A percentile compares a stretch with the other conserved stretches of the same genome.
Conservation (phyloP, 2,113 vertebrate species). For the Lipotes vexillifer region DNA sequence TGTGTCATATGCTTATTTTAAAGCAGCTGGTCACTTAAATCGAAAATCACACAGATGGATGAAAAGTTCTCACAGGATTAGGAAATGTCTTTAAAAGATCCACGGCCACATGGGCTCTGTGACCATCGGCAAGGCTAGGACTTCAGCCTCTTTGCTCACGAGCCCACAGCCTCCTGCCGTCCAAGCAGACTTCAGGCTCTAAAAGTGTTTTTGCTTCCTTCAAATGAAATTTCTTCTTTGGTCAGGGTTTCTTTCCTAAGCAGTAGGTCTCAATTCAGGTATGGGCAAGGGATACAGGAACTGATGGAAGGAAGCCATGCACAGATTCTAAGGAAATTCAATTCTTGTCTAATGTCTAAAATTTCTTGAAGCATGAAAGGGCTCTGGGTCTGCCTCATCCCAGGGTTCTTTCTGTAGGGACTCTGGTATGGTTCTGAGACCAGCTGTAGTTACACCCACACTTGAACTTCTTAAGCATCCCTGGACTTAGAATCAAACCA, state of each 20-base stretch:
- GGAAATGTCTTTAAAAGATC: constrained; percentile 62
- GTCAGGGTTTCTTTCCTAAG: not conserved
- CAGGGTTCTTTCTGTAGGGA: not conserved
- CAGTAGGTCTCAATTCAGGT: not conserved
- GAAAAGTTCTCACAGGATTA: constrained; percentile 67
- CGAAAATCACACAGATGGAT: constrained; percentile 71
- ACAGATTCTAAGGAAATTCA: not conserved
- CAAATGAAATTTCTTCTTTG: not conserved
- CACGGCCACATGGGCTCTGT: constrained; percentile 48
- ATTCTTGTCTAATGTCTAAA: not conserved
- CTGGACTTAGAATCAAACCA: not conserved
- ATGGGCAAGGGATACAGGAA: too few relatives aligned
- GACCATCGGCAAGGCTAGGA: not conserved
- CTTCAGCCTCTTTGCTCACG: not conserved
- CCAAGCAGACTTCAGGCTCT: not conserved
- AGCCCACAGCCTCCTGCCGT: not conserved
- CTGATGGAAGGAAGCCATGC: not conserved
- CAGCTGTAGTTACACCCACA: not conserved
- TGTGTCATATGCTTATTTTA: constrained; percentile 63
- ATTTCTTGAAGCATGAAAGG: not conserved
- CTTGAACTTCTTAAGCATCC: not conserved
- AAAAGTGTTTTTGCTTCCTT: not conserved
- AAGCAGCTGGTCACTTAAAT: constrained; percentile 72
- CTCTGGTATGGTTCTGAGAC: not conserved
- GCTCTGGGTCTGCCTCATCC: not conserved